Evolutionary conservation across 30 jellyfish, hydroid and myxozoan species (phyloP).

Genomic region (Aurelia aurita): DNA sequence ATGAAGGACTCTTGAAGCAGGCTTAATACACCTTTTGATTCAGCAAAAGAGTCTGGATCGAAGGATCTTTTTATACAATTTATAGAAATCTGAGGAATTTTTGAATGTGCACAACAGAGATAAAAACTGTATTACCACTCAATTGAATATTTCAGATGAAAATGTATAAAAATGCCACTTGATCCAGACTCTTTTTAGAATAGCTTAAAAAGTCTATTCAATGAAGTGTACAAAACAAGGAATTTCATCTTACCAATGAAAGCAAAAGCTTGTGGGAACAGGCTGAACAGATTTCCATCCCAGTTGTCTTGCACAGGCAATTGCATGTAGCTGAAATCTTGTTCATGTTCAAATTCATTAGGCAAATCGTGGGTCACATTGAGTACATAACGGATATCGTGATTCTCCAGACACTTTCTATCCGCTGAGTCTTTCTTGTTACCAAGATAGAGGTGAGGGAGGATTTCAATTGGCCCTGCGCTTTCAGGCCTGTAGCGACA

Average conservation of each 20-base stretch:
- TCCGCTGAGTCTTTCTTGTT: constrained; percentile 80
- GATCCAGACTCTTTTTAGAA: too few relatives aligned
- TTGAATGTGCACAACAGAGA: too few relatives aligned
- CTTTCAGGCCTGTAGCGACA: constrained; percentile 90
- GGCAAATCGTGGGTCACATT: constrained; percentile 97
- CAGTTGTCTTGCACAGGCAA: constrained; percentile 95
- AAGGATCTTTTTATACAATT: too few relatives aligned
- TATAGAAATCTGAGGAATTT: too few relatives aligned
- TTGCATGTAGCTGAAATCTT: constrained; percentile 58
- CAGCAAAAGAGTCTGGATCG: too few relatives aligned
- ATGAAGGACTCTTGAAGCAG: too few relatives aligned
- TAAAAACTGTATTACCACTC: too few relatives aligned
- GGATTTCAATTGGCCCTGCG: constrained; percentile 88
- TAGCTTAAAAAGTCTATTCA: too few relatives aligned
- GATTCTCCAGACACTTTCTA: constrained; percentile 46
- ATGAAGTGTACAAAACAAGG: too few relatives aligned
- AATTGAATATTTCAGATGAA: too few relatives aligned
- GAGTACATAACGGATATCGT: constrained; percentile 73
- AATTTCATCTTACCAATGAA: constrained; percentile 84
- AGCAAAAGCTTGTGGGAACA: constrained; percentile 87
- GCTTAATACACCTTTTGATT: too few relatives aligned
- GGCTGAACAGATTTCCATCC: constrained; percentile 85
- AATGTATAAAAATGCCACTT: too few relatives aligned
- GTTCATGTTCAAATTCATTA: constrained; percentile 73
- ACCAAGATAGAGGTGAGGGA: constrained; percentile 86